These are phyloP conservation scores for Hormaphis cornu DNA, from an alignment of 1,140 invertebrate genomes.

Conservation along the genomic window DNA sequence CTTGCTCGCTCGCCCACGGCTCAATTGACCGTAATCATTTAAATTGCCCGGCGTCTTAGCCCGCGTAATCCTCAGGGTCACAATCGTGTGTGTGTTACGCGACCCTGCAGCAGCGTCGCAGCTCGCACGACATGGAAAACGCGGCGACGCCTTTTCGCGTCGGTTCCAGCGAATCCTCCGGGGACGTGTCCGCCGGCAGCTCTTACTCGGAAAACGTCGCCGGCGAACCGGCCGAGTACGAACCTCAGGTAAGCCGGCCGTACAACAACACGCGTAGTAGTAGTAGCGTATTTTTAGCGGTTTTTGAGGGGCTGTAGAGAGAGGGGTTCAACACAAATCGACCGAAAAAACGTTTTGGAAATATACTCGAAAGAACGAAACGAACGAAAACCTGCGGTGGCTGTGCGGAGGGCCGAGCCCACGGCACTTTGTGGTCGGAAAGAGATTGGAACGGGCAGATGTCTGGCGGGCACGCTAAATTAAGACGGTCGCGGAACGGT, in stretches of 20 bases:
- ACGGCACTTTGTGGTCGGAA: constrained; percentile 8
- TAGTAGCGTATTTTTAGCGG: no score
- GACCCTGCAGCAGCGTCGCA: not conserved
- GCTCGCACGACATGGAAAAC: not conserved
- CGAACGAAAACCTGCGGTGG: no score
- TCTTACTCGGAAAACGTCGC: constrained; percentile 36
- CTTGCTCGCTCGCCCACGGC: not conserved
- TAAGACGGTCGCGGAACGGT: not conserved
- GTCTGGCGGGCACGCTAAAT: not conserved
- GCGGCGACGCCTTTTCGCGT: not conserved
- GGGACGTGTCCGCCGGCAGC: constrained; percentile 24
- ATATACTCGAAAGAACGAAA: no score
- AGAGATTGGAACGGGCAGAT: not conserved
- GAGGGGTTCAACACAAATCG: no score
- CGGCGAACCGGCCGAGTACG: constrained; percentile 38
- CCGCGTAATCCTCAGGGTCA: not conserved
- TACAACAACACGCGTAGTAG: no score
- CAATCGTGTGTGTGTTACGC: not conserved
- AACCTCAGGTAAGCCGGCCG: constrained; percentile 37
- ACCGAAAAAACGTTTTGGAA: no score
- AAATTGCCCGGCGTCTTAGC: not conserved
- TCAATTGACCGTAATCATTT: constrained; percentile 19
- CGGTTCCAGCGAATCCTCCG: constrained; percentile 13
- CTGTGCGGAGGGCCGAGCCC: no score
- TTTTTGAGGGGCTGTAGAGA: no score